Evolutionary conservation across 2,113 vertebrate genomes (phyloP).

Genomic region (Eretmochelys imbricata): DNA sequence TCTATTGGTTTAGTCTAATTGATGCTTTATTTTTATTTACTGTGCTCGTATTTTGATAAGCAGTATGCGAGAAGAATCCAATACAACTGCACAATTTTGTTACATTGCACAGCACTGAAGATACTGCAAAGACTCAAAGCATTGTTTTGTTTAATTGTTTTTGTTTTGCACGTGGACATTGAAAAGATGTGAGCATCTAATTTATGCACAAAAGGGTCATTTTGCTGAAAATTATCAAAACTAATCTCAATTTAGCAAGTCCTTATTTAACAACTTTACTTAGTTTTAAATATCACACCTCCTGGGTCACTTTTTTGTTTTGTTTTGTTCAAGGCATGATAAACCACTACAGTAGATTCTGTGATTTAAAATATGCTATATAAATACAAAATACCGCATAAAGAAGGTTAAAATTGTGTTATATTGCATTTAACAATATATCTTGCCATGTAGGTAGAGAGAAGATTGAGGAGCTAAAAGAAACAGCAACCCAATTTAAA

Average conservation of each 20-base stretch:
- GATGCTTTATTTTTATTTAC: neutral
- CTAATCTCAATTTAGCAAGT: neutral
- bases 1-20: neutral
- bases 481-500: neutral
- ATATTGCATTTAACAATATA: neutral
- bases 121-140: neutral
- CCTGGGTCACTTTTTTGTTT: no score
- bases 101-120: neutral
- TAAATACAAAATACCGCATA: neutral
- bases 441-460: neutral
- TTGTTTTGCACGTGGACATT: no score
- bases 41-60: neutral
- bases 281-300: no score
- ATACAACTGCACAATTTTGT: neutral
- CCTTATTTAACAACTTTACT: neutral
- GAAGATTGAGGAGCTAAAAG: neutral
- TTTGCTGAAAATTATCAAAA: neutral
- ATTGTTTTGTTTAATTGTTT: no score
- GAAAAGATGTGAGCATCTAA: no score
- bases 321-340: neutral
- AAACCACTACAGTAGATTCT: neutral
- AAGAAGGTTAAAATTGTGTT: neutral
- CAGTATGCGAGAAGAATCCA: neutral
- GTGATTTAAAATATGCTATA: neutral
- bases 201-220: neutral